Conservation (phyloP, 2,888 invertebrate genomes). For the Caenorhabditis sp. region DNA sequence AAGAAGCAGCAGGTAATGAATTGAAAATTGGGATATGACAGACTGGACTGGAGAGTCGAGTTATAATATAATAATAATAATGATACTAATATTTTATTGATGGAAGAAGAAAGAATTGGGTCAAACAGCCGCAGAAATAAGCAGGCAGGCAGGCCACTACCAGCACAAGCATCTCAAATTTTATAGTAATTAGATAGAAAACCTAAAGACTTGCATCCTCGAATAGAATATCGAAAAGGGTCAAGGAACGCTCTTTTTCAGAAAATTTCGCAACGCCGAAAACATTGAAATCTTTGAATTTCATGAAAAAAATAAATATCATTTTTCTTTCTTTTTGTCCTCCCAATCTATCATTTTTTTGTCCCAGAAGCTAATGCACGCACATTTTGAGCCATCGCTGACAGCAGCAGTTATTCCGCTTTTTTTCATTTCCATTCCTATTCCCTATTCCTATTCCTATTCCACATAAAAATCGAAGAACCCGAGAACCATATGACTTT, state of each 20-base stretch:
- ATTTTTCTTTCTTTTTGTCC: slow-evolving; percentile 8
- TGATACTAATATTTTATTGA: slow-evolving; percentile 21
- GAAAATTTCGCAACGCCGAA: too few relatives aligned
- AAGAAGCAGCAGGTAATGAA: slow-evolving; percentile 28
- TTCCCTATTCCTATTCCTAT: background rate
- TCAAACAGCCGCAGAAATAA: too few relatives aligned
- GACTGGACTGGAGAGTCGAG: background rate
- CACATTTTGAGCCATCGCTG: slow-evolving; percentile 20
- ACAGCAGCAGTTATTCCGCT: slow-evolving; percentile 23
- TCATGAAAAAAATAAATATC: slow-evolving; percentile 36
- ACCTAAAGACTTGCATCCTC: too few relatives aligned
- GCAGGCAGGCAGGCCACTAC: too few relatives aligned
- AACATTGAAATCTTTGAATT: slow-evolving; percentile 20
- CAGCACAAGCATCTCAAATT: too few relatives aligned
- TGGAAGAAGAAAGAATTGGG: background rate
- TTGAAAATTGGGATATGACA: slow-evolving; percentile 26
- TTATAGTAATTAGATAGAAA: slow-evolving; percentile 20
- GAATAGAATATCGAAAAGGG: too few relatives aligned
- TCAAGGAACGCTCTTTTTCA: too few relatives aligned
- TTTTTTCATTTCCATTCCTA: background rate
- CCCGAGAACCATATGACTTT: slow-evolving; percentile 57
- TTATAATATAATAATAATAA: background rate
- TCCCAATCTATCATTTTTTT: slow-evolving; percentile 10
- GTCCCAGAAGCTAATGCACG: background rate
- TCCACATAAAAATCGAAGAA: slow-evolving; percentile 38